These are phyloP conservation scores for Steinernema hermaphroditum DNA, from an alignment of 2,888 invertebrate species.

Conservation along the genomic window DNA sequence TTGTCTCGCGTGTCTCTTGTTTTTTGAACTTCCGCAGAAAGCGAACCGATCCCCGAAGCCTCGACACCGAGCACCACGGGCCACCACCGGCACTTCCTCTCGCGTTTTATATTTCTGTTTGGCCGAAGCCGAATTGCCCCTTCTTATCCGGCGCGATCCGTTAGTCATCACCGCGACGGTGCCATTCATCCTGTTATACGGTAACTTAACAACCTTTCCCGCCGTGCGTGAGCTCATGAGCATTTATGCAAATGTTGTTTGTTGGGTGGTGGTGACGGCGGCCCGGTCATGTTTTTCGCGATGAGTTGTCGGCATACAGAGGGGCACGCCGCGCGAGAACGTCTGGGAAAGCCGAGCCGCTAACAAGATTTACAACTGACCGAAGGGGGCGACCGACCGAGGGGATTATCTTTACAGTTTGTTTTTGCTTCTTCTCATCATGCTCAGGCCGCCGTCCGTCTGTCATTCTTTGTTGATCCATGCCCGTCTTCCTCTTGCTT, in stretches of 20 bases:
- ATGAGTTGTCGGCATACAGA: conserved; percentile 24
- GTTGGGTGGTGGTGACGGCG: background rate
- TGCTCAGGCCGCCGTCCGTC: conserved; percentile 24
- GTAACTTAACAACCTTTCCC: background rate
- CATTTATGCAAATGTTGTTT: conserved; percentile 28
- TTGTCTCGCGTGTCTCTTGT: background rate
- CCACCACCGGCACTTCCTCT: conserved; percentile 2
- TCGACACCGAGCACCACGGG: background rate
- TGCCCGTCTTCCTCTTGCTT: background rate
- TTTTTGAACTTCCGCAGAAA: conserved; percentile 28
- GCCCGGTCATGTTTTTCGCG: conserved; percentile 20
- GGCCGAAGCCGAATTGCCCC: too few species aligned
- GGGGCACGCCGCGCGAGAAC: background rate
- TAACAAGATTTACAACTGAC: conserved; percentile 31
- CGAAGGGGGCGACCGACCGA: conserved; percentile 29
- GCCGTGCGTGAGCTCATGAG: conserved; percentile 1
- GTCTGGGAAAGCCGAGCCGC: conserved; percentile 30
- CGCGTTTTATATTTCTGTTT: background rate
- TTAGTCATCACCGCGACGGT: too few species aligned
- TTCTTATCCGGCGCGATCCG: background rate
- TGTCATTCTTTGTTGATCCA: background rate
- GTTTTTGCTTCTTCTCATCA: conserved; percentile 30
- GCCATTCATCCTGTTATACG: background rate
- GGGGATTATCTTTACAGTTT: conserved; percentile 31
- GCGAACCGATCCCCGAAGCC: conserved; percentile 10